Percentiles rank a stretch among this genome's conserved stretches.
Evolutionary conservation across 1,140 invertebrate genomes (phyloP).

Genomic region (Ceratoteleas bidentatus): DNA sequence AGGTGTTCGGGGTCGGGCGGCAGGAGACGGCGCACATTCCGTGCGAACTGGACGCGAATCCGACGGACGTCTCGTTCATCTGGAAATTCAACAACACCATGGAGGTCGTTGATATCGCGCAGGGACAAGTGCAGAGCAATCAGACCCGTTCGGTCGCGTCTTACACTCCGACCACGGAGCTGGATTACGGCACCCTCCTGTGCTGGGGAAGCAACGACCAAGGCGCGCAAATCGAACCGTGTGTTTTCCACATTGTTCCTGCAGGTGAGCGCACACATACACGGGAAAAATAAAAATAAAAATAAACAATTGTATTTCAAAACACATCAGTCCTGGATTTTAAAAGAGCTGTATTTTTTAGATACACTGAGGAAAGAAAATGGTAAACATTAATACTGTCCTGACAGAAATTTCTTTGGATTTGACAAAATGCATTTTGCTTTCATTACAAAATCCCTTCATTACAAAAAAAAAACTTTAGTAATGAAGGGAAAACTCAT

Average conservation of each 20-base stretch:
- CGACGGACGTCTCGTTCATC: constrained; percentile 85
- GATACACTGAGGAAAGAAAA: too few relatives aligned
- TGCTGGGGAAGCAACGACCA: constrained; percentile 87
- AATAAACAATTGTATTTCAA: too few relatives aligned
- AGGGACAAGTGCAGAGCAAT: constrained; percentile 83
- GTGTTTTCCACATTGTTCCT: constrained; percentile 87
- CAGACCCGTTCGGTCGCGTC: constrained; percentile 84
- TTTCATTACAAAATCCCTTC: too few relatives aligned
- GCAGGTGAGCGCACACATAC: constrained; percentile 84
- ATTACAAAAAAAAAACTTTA: too few relatives aligned
- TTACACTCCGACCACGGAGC: constrained; percentile 87
- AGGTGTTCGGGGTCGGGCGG: constrained; percentile 88
- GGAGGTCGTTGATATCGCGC: constrained; percentile 85
- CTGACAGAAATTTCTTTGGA: too few relatives aligned
- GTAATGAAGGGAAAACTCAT: too few relatives aligned
- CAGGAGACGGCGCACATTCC: constrained; percentile 88
- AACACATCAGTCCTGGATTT: too few relatives aligned
- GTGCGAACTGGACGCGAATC: constrained; percentile 93
- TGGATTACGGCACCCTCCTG: constrained; percentile 87
- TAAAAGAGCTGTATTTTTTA: too few relatives aligned
- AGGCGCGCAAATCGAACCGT: constrained; percentile 85
- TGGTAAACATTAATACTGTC: too few relatives aligned
- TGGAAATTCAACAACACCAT: constrained; percentile 91
- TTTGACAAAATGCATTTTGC: too few relatives aligned
- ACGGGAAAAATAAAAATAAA: too few relatives aligned